Percentiles rank a stretch among this genome's conserved stretches.
Evolutionary conservation across 2,797 vertebrate species (phyloP).

Genomic region (Clarias platycephalus): DNA sequence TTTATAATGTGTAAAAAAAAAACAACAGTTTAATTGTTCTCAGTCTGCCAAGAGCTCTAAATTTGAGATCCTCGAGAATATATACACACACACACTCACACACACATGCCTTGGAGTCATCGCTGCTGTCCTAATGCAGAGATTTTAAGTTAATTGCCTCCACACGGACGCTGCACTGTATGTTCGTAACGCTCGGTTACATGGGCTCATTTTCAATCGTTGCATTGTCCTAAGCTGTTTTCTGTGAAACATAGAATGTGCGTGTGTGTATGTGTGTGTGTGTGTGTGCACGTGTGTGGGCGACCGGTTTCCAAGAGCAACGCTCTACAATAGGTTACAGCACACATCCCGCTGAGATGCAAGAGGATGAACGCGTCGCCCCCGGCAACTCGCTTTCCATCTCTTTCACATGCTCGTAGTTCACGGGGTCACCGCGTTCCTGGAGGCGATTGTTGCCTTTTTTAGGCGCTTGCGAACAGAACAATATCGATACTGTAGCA

Average conservation of each 20-base stretch:
- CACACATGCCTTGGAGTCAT: background rate
- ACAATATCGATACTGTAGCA: constrained; percentile 2
- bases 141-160: background rate
- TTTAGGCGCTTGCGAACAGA: constrained; percentile 1
- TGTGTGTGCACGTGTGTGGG: constrained; percentile 26
- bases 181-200: constrained; percentile 5
- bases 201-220: constrained; percentile 13
- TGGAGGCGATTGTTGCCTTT: constrained; percentile 6
- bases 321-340: constrained; percentile 46
- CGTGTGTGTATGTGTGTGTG: constrained; percentile 10
- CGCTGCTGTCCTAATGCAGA: background rate
- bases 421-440: constrained; percentile 17
- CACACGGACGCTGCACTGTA: background rate
- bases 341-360: constrained; percentile 42
- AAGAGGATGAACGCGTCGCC: constrained; percentile 46
- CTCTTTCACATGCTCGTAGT: constrained; percentile 35
- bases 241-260: constrained; percentile 2
- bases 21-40: background rate
- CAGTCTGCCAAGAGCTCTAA: background rate
- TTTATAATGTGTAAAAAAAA: background rate
- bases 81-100: background rate
- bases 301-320: constrained; percentile 44
- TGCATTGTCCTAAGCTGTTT: background rate
- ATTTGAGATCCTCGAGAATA: background rate
- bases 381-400: constrained; percentile 47